phyloP scores from a whole-genome alignment of 1,140 invertebrate species.

The Aphaenogaster rudis region DNA sequence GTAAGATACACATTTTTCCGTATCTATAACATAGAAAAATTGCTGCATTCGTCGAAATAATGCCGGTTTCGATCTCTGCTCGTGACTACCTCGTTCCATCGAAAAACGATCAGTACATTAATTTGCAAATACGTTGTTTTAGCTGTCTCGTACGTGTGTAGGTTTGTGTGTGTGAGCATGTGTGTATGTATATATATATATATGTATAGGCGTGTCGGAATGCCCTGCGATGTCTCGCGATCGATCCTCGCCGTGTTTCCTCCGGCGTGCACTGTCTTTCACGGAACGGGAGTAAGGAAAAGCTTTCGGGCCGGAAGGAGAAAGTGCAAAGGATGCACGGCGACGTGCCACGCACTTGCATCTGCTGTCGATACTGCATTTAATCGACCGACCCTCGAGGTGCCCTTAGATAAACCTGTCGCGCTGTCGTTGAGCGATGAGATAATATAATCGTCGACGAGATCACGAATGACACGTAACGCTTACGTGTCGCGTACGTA shows the following conservation, averaged over 20 bases:
- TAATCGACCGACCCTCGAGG: constrained; percentile 56
- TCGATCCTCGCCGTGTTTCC: constrained; percentile 65
- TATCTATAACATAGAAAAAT: background rate
- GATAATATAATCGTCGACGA: constrained; percentile 72
- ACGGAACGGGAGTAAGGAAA: constrained; percentile 65
- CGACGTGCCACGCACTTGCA: constrained; percentile 47
- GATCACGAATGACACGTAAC: constrained; percentile 64
- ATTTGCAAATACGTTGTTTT: constrained; percentile 52
- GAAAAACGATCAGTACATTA: constrained; percentile 64
- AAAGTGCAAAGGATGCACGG: constrained; percentile 53
- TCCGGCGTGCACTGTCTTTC: constrained; percentile 58
- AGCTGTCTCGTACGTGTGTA: constrained; percentile 15
- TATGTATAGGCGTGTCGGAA: constrained; percentile 41
- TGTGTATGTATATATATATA: background rate
- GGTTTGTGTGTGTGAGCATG: background rate
- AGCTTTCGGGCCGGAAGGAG: constrained; percentile 63
- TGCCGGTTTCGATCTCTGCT: constrained; percentile 42
- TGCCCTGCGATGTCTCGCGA: constrained; percentile 66
- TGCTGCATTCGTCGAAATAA: background rate
- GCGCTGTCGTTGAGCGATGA: constrained; percentile 63
- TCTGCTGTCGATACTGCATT: constrained; percentile 56
- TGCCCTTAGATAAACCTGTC: constrained; percentile 61
- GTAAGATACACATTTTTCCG: background rate
- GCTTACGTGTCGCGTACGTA: constrained; percentile 67
- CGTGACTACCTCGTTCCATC: constrained; percentile 40